These are phyloP conservation scores for Ataeniobius toweri DNA, from an alignment of 2,797 vertebrate genomes.

Conservation along the genomic window DNA sequence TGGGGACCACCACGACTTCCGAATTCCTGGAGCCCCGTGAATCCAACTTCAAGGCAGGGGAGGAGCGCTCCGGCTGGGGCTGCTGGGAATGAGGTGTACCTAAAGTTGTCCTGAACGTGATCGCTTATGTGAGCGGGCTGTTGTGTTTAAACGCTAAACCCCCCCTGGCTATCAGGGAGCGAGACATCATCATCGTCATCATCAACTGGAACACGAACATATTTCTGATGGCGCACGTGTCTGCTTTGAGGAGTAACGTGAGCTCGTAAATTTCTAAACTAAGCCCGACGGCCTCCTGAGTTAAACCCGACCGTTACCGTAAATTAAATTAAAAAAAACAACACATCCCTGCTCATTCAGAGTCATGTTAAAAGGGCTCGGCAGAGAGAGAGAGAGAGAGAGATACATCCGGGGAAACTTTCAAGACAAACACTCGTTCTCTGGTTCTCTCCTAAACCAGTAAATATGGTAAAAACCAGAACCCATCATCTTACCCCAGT, in stretches of 20 bases:
- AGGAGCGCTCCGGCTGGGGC: constrained; percentile 28
- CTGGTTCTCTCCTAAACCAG: background rate
- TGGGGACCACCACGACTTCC: constrained; percentile 74
- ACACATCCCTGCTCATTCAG: background rate
- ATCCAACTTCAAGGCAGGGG: constrained; percentile 61
- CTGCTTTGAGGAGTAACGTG: constrained; percentile 73
- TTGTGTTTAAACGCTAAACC: background rate
- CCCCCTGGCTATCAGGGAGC: background rate
- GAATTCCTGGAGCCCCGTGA: constrained; percentile 79
- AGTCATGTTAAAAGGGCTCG: background rate
- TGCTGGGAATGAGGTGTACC: constrained; percentile 20
- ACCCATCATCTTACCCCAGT: constrained; percentile 85
- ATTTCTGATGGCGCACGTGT: constrained; percentile 69
- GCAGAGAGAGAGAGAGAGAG: constrained; percentile 6
- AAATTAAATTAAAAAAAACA: background rate
- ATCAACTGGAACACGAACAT: constrained; percentile 39
- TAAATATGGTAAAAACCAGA: background rate
- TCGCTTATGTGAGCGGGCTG: background rate
- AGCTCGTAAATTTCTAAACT: constrained; percentile 51
- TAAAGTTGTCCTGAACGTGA: constrained; percentile 1
- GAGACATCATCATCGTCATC: constrained; percentile 16
- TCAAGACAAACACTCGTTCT: constrained; percentile 12
- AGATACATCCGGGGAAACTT: constrained; percentile 48
- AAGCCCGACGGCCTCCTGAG: background rate
- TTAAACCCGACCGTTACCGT: background rate